Evolutionary conservation across 2,113 vertebrate species (phyloP).

Genomic region (Delphinus delphis): DNA sequence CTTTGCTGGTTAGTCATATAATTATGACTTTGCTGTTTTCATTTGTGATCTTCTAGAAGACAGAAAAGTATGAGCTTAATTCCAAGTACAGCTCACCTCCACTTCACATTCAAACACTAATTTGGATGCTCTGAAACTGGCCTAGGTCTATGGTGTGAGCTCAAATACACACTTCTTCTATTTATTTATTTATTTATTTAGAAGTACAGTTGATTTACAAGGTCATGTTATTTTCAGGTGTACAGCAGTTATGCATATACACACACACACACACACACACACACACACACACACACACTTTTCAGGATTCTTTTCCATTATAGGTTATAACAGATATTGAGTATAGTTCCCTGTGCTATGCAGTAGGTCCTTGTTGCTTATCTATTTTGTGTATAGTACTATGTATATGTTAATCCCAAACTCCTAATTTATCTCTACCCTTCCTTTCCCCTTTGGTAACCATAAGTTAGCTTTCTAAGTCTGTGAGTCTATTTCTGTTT

Average conservation of each 20-base stretch:
- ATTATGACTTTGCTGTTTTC: neutral
- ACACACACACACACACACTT: neutral
- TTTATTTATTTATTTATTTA: neutral
- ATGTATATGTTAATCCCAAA: neutral
- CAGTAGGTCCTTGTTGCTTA: neutral
- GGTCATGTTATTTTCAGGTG: neutral
- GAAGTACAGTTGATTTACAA: neutral
- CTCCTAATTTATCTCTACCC: neutral
- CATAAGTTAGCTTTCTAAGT: neutral
- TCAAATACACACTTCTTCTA: accelerated
- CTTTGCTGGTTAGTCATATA: neutral
- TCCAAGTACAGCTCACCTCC: accelerated
- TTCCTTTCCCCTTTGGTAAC: neutral
- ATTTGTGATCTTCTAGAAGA: neutral
- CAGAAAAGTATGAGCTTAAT: neutral
- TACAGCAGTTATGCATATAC: neutral
- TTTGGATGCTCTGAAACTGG: no score
- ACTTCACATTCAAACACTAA: neutral
- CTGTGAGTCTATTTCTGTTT: neutral
- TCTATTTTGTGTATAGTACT: neutral
- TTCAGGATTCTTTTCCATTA: neutral
- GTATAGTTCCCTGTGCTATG: neutral
- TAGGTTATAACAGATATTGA: neutral
- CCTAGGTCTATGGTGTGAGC: neutral
- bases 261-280: no score